Evolutionary conservation across 2,888 invertebrate genomes (phyloP), one percentile per base, ranked within the genome.

Genomic region (Aphidoletes aphidimyza): DNA sequence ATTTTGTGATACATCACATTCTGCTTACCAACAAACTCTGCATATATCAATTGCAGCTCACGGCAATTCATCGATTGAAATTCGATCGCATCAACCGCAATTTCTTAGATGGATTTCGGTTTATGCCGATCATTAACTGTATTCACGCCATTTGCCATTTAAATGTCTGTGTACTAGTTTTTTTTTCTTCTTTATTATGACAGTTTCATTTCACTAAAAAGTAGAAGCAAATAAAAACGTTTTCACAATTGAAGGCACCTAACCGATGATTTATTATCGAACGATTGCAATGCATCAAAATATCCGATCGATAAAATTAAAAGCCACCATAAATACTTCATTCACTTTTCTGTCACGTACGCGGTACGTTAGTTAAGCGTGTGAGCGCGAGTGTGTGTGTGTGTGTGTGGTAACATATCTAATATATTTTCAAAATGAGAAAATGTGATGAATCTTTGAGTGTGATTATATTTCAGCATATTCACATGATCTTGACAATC

Each of bases 21-120:
- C 69, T 69, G 26, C 69, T 2, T 2, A 47, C 2, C 6, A 30
- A 14, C 30, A 34, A 69, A 54, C n/a, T n/a, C n/a, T n/a, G 22
- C 22, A 30, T 14, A 69, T 69, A 69, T 69, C 69, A 30, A 69
- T 69, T 69, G 69, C 69, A n/a, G n/a, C n/a, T n/a, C n/a, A n/a
- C n/a, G n/a, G n/a, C 22, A 22, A 3, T 0, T 1, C 11, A 14
- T 30, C 30, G 69, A 69, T 69, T 69, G 11, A 9, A 14, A 69
- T 30, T 30, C 17, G 1, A 14, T 69, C 69, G 26, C 69, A 11
- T 69, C 69, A 69, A 69, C 69, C 69, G 14, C 69, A 69, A 69
- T 14, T 69, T 34, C 69, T 30, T 30, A 69, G 69, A 69, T 30
- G 8, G 2, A 14, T 14, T 30, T 26, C 42, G 42, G 14, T 42